Evolutionary conservation across 2,797 vertebrate genomes (phyloP).

Genomic region (Danio jaintianensis): DNA sequence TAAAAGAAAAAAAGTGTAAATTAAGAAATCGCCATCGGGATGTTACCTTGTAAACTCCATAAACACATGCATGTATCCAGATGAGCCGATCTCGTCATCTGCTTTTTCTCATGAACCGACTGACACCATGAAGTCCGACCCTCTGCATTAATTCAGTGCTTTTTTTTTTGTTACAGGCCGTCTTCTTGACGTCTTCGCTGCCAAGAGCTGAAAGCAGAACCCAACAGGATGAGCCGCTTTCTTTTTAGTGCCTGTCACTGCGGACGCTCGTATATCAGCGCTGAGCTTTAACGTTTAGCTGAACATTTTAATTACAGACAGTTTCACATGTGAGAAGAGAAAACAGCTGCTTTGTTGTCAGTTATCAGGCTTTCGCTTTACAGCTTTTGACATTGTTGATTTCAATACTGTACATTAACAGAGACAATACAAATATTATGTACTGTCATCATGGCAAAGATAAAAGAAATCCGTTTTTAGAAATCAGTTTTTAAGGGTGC

Average conservation of each 20-base stretch:
- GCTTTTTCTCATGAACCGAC: constrained; percentile 39
- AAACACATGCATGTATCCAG: constrained; percentile 16
- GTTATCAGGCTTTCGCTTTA: neutral
- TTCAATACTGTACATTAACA: neutral
- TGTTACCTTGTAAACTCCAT: neutral
- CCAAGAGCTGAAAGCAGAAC: constrained; percentile 54
- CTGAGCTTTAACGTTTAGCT: constrained; percentile 33
- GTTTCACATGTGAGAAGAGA: neutral
- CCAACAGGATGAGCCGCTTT: constrained; percentile 50
- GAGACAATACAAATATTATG: too few relatives aligned
- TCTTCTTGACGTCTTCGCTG: constrained; percentile 32
- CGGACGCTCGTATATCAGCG: constrained; percentile 15
- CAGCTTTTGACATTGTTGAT: neutral
- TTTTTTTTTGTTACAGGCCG: constrained; percentile 35
- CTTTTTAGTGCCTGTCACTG: constrained; percentile 51
- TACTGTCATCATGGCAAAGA: too few relatives aligned
- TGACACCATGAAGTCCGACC: constrained; percentile 25
- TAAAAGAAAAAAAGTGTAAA: too few relatives aligned
- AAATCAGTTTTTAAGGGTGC: too few relatives aligned
- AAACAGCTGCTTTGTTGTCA: neutral
- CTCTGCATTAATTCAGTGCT: neutral
- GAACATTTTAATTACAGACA: constrained; percentile 15
- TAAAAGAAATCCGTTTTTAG: too few relatives aligned
- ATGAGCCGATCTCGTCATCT: constrained; percentile 33
- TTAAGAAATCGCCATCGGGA: neutral